Evolutionary conservation across 2,113 vertebrate genomes (phyloP).

Genomic region (Natator depressus): DNA sequence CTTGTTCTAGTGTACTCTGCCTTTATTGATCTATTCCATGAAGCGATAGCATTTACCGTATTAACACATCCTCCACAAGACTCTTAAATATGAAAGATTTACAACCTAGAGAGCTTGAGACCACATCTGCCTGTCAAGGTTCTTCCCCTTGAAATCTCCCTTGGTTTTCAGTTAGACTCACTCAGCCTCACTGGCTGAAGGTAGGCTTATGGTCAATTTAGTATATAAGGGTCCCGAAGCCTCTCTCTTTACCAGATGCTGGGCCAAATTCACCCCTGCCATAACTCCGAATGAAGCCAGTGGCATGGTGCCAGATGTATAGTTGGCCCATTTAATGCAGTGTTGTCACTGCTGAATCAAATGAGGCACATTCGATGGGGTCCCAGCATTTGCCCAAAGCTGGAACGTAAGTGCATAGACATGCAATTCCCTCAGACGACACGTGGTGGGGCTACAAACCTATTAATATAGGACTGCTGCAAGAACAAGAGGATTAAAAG

Average conservation of each 20-base stretch:
- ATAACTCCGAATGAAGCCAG: background rate
- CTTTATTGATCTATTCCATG: background rate
- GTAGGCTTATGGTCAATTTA: background rate
- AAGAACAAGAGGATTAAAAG: background rate
- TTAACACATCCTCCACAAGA: background rate
- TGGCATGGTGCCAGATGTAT: too few species aligned
- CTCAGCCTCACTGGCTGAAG: background rate
- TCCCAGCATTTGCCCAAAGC: background rate
- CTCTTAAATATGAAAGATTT: background rate
- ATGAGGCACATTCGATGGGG: background rate
- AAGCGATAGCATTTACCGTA: background rate
- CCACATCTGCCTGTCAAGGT: fast-evolving
- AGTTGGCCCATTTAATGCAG: background rate
- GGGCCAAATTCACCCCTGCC: background rate
- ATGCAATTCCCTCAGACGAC: conserved; percentile 55
- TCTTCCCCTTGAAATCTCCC: background rate
- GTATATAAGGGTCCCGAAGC: background rate
- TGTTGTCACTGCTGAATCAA: background rate
- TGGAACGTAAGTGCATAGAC: background rate
- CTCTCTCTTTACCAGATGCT: fast-evolving
- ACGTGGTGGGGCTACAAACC: conserved; percentile 65
- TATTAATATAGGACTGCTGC: background rate
- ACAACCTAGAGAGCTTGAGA: background rate
- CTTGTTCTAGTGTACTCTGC: background rate
- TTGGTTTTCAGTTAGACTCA: background rate